These are phyloP conservation scores for Microtus agrestis DNA, from an alignment of 2,797 vertebrate genomes.

Conservation along the genomic window DNA sequence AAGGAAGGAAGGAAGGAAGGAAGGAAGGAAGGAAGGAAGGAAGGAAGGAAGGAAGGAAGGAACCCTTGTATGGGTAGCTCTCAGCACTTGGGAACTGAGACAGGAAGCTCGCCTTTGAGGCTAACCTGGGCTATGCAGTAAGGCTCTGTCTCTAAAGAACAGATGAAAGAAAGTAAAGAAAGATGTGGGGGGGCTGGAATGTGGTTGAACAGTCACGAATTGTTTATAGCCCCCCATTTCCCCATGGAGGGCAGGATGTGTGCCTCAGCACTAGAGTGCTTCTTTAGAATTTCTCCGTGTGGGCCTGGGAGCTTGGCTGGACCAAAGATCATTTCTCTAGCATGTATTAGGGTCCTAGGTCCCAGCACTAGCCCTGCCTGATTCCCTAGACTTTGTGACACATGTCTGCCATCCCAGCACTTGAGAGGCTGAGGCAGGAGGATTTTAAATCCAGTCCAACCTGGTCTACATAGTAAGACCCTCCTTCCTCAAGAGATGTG, in stretches of 20 bases:
- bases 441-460: neutral
- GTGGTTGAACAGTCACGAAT: neutral
- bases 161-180: neutral
- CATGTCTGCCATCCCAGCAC: neutral
- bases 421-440: neutral
- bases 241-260: too few relatives aligned
- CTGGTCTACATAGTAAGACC: neutral
- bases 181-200: neutral
- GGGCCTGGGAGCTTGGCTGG: neutral
- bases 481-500: neutral
- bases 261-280: neutral
- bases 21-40: neutral
- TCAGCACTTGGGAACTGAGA: neutral
- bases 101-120: neutral
- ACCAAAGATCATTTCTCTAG: too few relatives aligned
- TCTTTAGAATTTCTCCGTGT: neutral
- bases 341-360: neutral
- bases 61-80: neutral
- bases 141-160: neutral
- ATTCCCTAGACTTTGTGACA: neutral
- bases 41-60: neutral
- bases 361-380: neutral
- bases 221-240: neutral
- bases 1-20: neutral
- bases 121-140: neutral